Percentiles rank a stretch among this genome's conserved stretches.
Evolutionary conservation across 2,888 invertebrate genomes (phyloP).

Genomic region (Rhagophthalmus giganteus): DNA sequence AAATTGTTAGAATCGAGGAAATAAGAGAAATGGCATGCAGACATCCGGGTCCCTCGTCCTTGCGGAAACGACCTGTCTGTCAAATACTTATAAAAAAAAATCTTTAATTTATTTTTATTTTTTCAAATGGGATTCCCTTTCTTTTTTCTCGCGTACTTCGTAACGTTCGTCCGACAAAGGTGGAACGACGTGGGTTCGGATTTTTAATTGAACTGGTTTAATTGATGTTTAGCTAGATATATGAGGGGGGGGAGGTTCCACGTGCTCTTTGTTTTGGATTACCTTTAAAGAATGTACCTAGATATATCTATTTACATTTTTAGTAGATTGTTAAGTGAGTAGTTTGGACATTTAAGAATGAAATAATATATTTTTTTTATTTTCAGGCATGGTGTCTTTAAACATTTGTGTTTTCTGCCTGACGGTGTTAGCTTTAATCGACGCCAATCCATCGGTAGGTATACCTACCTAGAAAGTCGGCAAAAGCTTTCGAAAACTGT

Average conservation of each 20-base stretch:
- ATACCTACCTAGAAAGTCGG: neutral
- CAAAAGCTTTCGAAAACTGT: too few relatives aligned
- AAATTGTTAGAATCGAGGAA: conserved; percentile 29
- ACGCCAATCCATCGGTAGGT: conserved; percentile 28
- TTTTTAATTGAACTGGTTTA: conserved; percentile 26
- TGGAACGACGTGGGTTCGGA: conserved; percentile 15
- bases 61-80: conserved; percentile 21
- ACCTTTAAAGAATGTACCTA: conserved; percentile 8
- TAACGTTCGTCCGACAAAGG: conserved; percentile 19
- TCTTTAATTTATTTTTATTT: conserved; percentile 10
- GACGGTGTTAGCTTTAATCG: conserved; percentile 2
- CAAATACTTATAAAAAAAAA: conserved; percentile 22
- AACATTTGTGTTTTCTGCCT: conserved; percentile 10
- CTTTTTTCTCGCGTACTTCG: conserved; percentile 16
- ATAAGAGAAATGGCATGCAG: conserved; percentile 26
- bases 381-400: neutral
- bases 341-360: neutral
- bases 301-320: neutral
- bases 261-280: conserved; percentile 27
- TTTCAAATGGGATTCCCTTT: conserved; percentile 11
- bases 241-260: conserved; percentile 14
- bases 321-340: neutral
- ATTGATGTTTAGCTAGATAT: conserved; percentile 14
- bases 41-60: conserved; percentile 34
- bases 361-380: neutral